Percentiles rank a stretch among this genome's conserved stretches.
These are phyloP conservation scores for Talpa occidentalis DNA, from an alignment of 2,113 vertebrate species.

Conservation along the genomic window DNA sequence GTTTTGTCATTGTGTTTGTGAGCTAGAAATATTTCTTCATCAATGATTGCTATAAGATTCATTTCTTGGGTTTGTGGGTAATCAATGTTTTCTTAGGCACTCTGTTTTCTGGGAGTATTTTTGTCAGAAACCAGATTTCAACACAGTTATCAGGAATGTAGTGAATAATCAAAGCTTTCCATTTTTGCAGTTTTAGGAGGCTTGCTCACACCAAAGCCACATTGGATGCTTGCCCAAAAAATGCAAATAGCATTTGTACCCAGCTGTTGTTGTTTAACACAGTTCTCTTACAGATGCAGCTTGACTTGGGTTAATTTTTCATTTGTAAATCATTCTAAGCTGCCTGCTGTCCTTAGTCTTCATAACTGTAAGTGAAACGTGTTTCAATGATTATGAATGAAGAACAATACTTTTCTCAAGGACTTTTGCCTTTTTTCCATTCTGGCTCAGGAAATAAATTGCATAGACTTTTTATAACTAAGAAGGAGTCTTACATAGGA, in stretches of 20 bases:
- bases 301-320: background rate
- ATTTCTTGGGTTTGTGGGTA: background rate
- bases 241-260: background rate
- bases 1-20: background rate
- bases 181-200: background rate
- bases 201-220: background rate
- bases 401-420: background rate
- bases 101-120: background rate
- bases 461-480: background rate
- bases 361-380: background rate
- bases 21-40: conserved; percentile 6
- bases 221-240: background rate
- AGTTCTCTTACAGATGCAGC: background rate
- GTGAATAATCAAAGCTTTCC: conserved; percentile 8
- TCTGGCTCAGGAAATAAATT: background rate
- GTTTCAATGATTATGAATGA: background rate
- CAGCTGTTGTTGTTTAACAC: background rate
- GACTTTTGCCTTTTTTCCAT: background rate
- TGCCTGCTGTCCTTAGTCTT: background rate
- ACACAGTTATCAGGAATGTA: background rate
- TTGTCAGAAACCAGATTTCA: background rate
- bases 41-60: background rate
- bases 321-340: background rate
- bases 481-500: background rate
- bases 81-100: background rate